Evolutionary conservation across 2,113 vertebrate genomes (phyloP), one percentile per base, ranked within the genome.

Genomic region (Castor canadensis): DNA sequence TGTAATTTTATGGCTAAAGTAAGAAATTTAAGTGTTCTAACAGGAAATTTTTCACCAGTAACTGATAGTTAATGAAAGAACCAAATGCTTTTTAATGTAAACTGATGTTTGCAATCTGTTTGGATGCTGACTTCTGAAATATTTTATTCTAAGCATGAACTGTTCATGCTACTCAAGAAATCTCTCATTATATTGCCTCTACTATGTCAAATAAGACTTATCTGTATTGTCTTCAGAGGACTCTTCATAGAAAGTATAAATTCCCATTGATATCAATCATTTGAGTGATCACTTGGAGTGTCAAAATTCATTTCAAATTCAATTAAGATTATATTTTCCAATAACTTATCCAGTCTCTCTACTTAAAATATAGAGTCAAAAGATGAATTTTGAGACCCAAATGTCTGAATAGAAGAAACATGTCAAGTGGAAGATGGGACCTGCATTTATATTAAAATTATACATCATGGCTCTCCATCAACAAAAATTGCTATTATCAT

Each of bases 1-100:
- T 71, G 56, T 54, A 89, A 91, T 85, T 89, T 96, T 80, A 91
- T 66, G 75, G 47, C 28, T 87, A 22, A 28, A 94, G 54, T 87
- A 80, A 45, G 56, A 94, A 97, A 92, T 64, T 60, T 94, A 85
- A 84, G 67, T 85, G 38, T 49, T 85, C 54, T 35, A 56, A 85
- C 47, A 89, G 77, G 56, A 79, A 88, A 81, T 2, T 80, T 94
- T 88, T 94, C 71, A 89, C 76, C 32, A 56, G 9, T 93, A 83
- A 86, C 82, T 91, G 40, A 95, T 35, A 20, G 47, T 35, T 91
- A 26, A 93, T 93, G 66, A 88, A 60, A 69, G 45, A 93, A 88
- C 40, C 40, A 83, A 86, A 83, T 82, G 10, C 7, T 22, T 67
- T 97, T 94, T 71, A 83, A 92, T 45, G 40, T 80, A 96, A 95